These are phyloP conservation scores for Dysidea cf. avara DNA, from an alignment of 37 sponge, comb jelly and placozoan genomes.

Conservation along the genomic window DNA sequence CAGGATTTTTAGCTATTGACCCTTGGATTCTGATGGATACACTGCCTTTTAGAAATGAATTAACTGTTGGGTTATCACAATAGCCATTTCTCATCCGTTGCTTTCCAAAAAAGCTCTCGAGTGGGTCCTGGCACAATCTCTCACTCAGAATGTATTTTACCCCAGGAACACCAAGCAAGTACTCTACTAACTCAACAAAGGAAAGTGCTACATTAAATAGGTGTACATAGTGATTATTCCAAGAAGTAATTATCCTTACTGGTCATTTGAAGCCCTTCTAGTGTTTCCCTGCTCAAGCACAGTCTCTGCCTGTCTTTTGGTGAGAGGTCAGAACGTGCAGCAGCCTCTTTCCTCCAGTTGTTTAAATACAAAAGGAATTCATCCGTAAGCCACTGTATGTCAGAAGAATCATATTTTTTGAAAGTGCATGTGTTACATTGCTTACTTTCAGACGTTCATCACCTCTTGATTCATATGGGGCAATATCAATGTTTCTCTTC, in stretches of 20 bases:
- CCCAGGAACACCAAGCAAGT: slow-evolving; percentile 9
- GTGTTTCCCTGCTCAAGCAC: slow-evolving; percentile 27
- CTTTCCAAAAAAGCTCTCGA: slow-evolving; percentile 46
- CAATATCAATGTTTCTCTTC: not conserved
- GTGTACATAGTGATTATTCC: not conserved
- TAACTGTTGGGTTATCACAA: slow-evolving; percentile 38
- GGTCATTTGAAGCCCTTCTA: slow-evolving; percentile 29
- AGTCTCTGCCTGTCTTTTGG: not conserved
- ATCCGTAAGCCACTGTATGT: slow-evolving; percentile 24
- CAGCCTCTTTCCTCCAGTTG: slow-evolving; percentile 14
- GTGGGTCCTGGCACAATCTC: slow-evolving; percentile 31
- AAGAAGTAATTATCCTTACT: not conserved
- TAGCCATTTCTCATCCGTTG: slow-evolving; percentile 28
- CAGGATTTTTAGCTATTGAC: slow-evolving; percentile 13
- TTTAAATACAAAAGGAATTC: slow-evolving; percentile 24
- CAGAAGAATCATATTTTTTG: too few relatives aligned
- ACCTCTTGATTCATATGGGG: slow-evolving; percentile 15
- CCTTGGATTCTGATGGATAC: slow-evolving; percentile 29
- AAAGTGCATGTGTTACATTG: too few relatives aligned
- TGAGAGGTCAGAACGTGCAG: not conserved
- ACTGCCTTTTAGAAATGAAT: slow-evolving; percentile 13
- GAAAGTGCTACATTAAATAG: slow-evolving; percentile 15
- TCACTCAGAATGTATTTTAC: slow-evolving; percentile 13
- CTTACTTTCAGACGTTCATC: slow-evolving; percentile 27
- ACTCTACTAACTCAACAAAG: slow-evolving; percentile 36